Conservation (phyloP, 2,888 invertebrate species). For the Endomychus coccineus region DNA sequence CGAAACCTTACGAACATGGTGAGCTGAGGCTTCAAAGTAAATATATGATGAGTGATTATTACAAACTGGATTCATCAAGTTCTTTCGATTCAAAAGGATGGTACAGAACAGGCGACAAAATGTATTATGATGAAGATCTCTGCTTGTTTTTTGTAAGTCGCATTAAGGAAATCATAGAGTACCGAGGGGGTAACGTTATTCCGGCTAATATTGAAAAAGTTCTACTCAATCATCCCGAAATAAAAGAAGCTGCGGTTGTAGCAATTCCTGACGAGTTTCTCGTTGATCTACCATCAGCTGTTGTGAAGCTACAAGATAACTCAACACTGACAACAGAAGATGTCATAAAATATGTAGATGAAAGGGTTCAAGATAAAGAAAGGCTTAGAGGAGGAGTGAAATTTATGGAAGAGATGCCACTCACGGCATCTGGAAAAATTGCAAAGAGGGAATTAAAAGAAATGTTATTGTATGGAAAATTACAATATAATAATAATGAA, state of each 20-base stretch:
- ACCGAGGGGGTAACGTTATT: slow-evolving; percentile 45
- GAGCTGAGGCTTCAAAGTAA: slow-evolving; percentile 47
- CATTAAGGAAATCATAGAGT: slow-evolving; percentile 49
- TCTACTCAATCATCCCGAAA: slow-evolving; percentile 33
- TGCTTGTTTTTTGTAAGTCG: slow-evolving; percentile 48
- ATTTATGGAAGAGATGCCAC: slow-evolving; percentile 30
- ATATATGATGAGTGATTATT: slow-evolving; percentile 43
- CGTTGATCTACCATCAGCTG: slow-evolving; percentile 34
- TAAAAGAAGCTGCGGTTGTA: slow-evolving; percentile 30
- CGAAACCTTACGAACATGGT: slow-evolving; percentile 43
- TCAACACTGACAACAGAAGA: slow-evolving; percentile 24
- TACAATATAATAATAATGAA: too few relatives aligned
- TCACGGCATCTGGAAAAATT: slow-evolving; percentile 37
- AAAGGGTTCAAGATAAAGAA: slow-evolving; percentile 32
- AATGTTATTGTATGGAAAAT: too few relatives aligned
- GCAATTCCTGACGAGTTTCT: slow-evolving; percentile 35
- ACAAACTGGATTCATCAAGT: slow-evolving; percentile 43
- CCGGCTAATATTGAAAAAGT: slow-evolving; percentile 34
- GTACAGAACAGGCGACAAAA: slow-evolving; percentile 49
- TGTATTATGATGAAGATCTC: slow-evolving; percentile 47
- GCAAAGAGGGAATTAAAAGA: too few relatives aligned
- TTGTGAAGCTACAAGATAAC: slow-evolving; percentile 27
- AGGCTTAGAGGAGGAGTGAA: slow-evolving; percentile 35
- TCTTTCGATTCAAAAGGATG: slow-evolving; percentile 44
- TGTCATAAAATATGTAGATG: slow-evolving; percentile 30